These are phyloP conservation scores for Catostomus latipinnis DNA, from an alignment of 2,797 vertebrate genomes.

Conservation along the genomic window DNA sequence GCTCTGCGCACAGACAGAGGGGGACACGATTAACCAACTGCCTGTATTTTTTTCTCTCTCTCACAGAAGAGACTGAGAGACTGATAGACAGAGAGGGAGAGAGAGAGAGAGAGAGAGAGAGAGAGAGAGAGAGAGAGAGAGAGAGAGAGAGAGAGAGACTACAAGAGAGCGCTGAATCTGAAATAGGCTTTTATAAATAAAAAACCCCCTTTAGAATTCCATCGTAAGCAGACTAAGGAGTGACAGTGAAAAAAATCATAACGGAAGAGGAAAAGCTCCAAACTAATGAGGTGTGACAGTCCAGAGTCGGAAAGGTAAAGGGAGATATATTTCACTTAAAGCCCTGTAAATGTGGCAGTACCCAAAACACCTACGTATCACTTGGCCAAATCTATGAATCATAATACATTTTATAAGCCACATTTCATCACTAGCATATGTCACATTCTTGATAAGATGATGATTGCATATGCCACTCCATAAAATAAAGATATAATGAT, in stretches of 20 bases:
- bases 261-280: slow-evolving; percentile 2
- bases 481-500: too few species aligned
- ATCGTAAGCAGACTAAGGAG: slow-evolving; percentile 1
- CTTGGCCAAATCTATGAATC: background rate
- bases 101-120: too few species aligned
- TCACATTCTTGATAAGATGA: background rate
- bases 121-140: background rate
- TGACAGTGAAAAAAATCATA: slow-evolving; percentile 10
- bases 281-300: slow-evolving; percentile 25
- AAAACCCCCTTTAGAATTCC: slow-evolving; percentile 20
- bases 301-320: slow-evolving; percentile 1
- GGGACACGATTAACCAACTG: slow-evolving; percentile 61
- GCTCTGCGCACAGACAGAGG: slow-evolving; percentile 60
- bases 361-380: background rate
- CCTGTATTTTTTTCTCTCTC: slow-evolving; percentile 36
- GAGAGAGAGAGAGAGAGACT: background rate
- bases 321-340: background rate
- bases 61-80: slow-evolving; percentile 11
- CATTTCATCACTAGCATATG: background rate
- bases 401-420: background rate
- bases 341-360: background rate
- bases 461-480: background rate
- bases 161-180: background rate
- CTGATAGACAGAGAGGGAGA: background rate
- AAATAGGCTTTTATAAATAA: slow-evolving; percentile 46